Base-by-base conservation (phyloP, 2,113 vertebrate species). In the Gasterosteus nipponicus region DNA sequence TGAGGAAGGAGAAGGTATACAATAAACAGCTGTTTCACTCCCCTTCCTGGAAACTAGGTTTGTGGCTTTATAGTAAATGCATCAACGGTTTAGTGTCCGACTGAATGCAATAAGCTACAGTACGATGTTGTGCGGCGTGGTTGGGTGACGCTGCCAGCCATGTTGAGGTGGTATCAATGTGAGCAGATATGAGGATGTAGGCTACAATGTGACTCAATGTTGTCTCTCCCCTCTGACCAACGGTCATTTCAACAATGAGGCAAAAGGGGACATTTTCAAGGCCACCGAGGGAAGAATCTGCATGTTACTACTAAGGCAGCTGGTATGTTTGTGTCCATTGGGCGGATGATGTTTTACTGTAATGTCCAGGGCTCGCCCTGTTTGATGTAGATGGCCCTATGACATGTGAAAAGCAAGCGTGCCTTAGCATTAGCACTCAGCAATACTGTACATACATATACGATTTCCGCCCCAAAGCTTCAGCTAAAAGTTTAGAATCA, bases 151-250 rank as follows among this genome's bases (percentile, higher is more conserved):
- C 35, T 33, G n/a, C 11, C 10, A 49, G 12, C 10, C 10, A 5
- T n/a, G 46, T 2, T 39, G 19, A 10, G 41, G 22, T 71, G 18
- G 35, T 12, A 51, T 10, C 60, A 72, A 81, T 0, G 26, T 82
- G 73, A 80, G 84, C 29, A 1, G 42, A 59, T 22, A 9, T 44
- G 15, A 66, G 78, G 62, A 35, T 18, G 33, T 38, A 38, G 66
- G 31, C 12, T 3, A 64, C 62, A 83, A 86, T 86, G 64, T 56
- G 63, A 83, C 58, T 63, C 78, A 73, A 39, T 84, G 69, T 81
- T 86, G 54, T 64, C 31, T 44, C 3, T 51, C 38, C 11, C 19
- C 49, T 67, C 38, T 22, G 69, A 38, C 41, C 3, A 7, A 61
- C 42, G 53, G 46, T 69, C 33, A 29, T 57, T 66, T 53, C 29